Conservation (phyloP, 2,113 vertebrate species). For the Protobothrops mucrosquamatus region DNA sequence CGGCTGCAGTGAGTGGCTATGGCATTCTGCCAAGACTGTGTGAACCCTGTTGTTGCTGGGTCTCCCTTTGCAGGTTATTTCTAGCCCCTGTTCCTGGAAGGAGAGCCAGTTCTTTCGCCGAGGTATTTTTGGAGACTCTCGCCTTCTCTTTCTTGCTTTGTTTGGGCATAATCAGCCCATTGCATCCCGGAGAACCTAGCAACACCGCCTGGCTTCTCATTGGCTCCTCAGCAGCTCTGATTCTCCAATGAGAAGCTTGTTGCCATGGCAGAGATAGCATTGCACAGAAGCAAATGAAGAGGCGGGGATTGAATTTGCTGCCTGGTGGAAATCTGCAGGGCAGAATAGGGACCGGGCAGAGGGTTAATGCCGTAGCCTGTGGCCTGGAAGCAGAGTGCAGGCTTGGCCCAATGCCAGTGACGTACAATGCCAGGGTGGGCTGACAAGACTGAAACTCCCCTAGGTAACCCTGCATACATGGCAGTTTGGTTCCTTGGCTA, state of each 20-base stretch:
- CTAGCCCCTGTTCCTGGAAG: constrained; percentile 68
- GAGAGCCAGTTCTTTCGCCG: constrained; percentile 47
- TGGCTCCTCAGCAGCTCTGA: constrained; percentile 73
- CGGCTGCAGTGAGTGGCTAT: constrained; percentile 16
- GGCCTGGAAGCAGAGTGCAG: constrained; percentile 32
- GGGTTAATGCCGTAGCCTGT: constrained; percentile 29
- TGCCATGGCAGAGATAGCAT: constrained; percentile 86
- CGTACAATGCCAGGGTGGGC: constrained; percentile 19
- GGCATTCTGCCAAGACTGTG: constrained; percentile 7
- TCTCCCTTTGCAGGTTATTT: constrained; percentile 51
- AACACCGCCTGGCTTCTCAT: constrained; percentile 86
- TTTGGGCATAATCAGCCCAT: constrained; percentile 81
- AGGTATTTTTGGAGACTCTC: constrained; percentile 57
- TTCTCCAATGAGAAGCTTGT: constrained; percentile 84
- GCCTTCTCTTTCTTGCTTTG: constrained; percentile 71
- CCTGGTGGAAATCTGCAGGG: constrained; percentile 33
- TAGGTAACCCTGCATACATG: constrained; percentile 31
- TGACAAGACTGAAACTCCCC: constrained; percentile 30
- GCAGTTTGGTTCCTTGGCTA: constrained; percentile 16
- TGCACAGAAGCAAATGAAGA: constrained; percentile 60
- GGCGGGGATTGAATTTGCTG: constrained; percentile 74
- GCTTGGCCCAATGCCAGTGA: constrained; percentile 24
- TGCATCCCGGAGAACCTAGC: constrained; percentile 90
- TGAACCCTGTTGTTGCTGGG: constrained; percentile 33
- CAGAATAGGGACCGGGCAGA: constrained; percentile 17